A percentile compares a stretch with the other conserved stretches of the same genome.
phyloP scores from a whole-genome alignment of 2,888 invertebrate genomes.

The Autographa pulchrina region DNA sequence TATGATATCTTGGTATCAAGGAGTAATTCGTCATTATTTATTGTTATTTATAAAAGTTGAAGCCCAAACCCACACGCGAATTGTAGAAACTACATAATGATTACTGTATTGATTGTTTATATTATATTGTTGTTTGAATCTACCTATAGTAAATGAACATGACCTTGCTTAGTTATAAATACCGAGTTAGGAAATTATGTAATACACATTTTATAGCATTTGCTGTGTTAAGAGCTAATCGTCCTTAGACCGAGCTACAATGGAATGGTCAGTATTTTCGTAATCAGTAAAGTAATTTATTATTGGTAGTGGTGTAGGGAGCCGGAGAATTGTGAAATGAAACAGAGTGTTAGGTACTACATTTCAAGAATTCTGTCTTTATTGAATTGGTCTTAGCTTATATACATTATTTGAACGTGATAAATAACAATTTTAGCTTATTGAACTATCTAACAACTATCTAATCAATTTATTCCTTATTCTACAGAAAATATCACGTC shows the following conservation, averaged over 20 bases:
- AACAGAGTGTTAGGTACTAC: too few species aligned
- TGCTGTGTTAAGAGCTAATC: too few species aligned
- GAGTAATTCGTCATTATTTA: constrained; percentile 35
- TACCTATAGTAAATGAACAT: not conserved
- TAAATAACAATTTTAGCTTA: too few species aligned
- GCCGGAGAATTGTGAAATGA: too few species aligned
- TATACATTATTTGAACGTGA: too few species aligned
- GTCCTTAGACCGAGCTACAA: not conserved
- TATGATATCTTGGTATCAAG: constrained; percentile 28
- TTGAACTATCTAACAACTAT: too few species aligned
- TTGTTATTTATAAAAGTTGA: constrained; percentile 30
- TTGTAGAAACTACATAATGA: constrained; percentile 14
- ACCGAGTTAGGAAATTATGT: not conserved
- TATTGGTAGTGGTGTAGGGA: too few species aligned
- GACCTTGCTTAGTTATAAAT: not conserved
- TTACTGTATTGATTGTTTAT: not conserved
- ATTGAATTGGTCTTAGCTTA: too few species aligned
- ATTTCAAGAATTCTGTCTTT: too few species aligned
- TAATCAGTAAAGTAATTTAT: not conserved
- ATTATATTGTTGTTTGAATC: not conserved
- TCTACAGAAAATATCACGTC: too few species aligned
- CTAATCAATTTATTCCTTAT: too few species aligned
- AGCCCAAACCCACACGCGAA: constrained; percentile 31
- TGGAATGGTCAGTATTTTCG: not conserved
- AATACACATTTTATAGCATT: not conserved